Conservation (phyloP, 2,113 vertebrate genomes). For the Oxyura jamaicensis region DNA sequence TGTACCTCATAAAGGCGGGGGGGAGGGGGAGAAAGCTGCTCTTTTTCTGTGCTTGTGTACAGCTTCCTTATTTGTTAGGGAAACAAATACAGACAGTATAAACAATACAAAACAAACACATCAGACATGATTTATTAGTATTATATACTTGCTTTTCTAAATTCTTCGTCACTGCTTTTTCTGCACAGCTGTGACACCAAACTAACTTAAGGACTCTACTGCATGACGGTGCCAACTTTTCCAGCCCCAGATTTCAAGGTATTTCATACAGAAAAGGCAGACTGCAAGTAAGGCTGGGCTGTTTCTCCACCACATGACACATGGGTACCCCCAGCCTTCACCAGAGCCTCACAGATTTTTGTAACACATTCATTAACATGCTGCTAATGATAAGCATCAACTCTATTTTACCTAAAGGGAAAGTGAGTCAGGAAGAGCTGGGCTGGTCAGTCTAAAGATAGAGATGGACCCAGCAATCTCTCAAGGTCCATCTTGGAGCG, state of each 20-base stretch:
- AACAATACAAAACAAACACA: neutral
- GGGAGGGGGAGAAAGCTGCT: too few species aligned
- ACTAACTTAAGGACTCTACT: neutral
- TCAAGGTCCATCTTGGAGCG: neutral
- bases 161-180: neutral
- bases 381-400: neutral
- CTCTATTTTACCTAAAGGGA: neutral
- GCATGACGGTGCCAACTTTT: neutral
- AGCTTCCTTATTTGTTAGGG: neutral
- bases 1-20: neutral
- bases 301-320: neutral
- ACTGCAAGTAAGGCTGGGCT: neutral
- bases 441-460: neutral
- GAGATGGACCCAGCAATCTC: neutral
- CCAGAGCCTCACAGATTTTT: neutral
- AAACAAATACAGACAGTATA: neutral
- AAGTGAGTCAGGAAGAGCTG: neutral
- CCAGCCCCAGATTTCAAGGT: neutral
- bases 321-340: neutral
- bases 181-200: neutral
- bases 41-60: neutral
- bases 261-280: neutral
- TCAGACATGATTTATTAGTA: neutral
- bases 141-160: neutral
- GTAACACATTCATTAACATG: neutral